A percentile compares a stretch with the other conserved stretches of the same genome.
Evolutionary conservation across 2,888 invertebrate species (phyloP).

Genomic region (Hyposoter didymator): DNA sequence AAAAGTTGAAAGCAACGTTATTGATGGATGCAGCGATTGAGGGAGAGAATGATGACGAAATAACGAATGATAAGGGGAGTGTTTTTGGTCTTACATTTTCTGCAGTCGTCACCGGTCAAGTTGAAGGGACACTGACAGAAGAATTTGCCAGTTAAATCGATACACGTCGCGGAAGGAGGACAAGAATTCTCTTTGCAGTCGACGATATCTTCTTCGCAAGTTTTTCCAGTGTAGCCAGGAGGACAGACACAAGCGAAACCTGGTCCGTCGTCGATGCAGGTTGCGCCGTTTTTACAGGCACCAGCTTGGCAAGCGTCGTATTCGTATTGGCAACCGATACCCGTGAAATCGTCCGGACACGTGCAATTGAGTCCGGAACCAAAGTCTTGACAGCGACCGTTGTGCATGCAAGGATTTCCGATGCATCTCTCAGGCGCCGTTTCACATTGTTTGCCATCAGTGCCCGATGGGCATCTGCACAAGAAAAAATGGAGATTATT

Average conservation of each 20-base stretch:
- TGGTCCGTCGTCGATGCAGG: constrained; percentile 93
- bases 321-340: constrained; percentile 96
- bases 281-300: constrained; percentile 97
- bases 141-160: constrained; percentile 95
- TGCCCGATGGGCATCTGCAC: constrained; percentile 94
- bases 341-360: constrained; percentile 93
- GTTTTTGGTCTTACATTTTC: constrained; percentile 91
- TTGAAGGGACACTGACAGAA: constrained; percentile 99
- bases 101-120: constrained; percentile 97
- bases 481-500: not conserved
- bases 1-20: constrained; percentile 77
- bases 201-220: constrained; percentile 95
- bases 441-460: constrained; percentile 98
- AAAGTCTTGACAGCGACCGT: constrained; percentile 97
- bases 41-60: not conserved
- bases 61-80: not conserved
- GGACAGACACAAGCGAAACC: constrained; percentile 95
- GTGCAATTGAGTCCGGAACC: constrained; percentile 98
- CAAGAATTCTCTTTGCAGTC: constrained; percentile 98
- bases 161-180: constrained; percentile 96
- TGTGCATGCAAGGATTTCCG: constrained; percentile 97
- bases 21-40: not conserved
- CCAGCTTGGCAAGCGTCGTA: constrained; percentile 96
- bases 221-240: constrained; percentile 91
- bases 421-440: constrained; percentile 98